Base-by-base conservation (phyloP, 2,797 vertebrate genomes). In the Halcyon chelicuti region DNA sequence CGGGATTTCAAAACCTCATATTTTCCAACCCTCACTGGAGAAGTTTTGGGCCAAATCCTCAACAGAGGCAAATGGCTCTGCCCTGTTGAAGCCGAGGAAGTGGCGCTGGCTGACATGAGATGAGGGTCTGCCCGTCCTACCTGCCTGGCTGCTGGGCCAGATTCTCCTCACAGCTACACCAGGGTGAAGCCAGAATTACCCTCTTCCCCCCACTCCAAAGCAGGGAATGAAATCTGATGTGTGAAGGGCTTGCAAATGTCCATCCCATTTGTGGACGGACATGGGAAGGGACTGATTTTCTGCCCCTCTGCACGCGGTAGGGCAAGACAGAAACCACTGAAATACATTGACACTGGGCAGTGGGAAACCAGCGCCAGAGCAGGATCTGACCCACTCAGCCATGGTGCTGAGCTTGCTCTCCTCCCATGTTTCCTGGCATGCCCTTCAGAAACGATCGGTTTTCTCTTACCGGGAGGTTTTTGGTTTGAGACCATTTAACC, bases 401-500 rank as follows among this genome's bases (percentile, higher is more conserved):
- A 5, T 0, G 0, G 84, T 35, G 74, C 90, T 4, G 19, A 3
- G 14, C 77, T 19, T 1, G 1, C 40, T 79, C 80, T 76, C 77
- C 74, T 93, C 65, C 71, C 17, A 0, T 20, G 29, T 62, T 93
- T 96, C 94, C 93, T 84, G 93, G 76, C 89, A 65, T 72, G 85
- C 31, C 87, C 95, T 93, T 88, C 88, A 91, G 85, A 90, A 96
- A 79, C 39, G 35, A 86, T 81, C 7, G 3, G 60, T 74, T 90
- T 90, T 94, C 82, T 94, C 66, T 81, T 82, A 78, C 85, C 17
- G 0, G 79, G 95, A 94, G 95, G 90, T 39, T 90, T 97, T 88
- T 91, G 94, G 82, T 90, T 95, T 91, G 95, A 95, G 94, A 86
- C 91, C 95, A 86, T 94, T 81, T 79, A 94, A 95, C 95, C 96